Percentiles rank a stretch among this genome's conserved stretches.
Evolutionary conservation across 1,140 invertebrate species (phyloP).

Genomic region (Calephelis nemesis): DNA sequence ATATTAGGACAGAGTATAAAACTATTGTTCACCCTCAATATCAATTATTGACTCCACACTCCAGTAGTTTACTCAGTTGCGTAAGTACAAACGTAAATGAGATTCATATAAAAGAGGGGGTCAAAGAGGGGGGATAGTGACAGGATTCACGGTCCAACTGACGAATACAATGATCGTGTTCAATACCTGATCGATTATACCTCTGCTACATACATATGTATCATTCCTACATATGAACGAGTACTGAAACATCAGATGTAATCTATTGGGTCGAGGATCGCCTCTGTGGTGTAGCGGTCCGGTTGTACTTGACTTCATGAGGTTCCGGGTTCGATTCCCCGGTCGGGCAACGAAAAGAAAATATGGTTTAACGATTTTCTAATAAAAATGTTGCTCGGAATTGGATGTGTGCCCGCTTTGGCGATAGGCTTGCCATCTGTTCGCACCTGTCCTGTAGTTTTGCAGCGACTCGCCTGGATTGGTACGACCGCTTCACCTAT

Average conservation of each 20-base stretch:
- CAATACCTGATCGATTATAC: conserved; percentile 76
- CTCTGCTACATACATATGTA: conserved; percentile 46
- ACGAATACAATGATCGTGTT: conserved; percentile 69
- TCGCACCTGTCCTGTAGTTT: too few species aligned
- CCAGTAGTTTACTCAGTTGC: conserved; percentile 62
- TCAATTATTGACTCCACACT: conserved; percentile 62
- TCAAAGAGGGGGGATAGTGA: conserved; percentile 48
- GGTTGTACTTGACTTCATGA: neutral
- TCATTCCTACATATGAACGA: conserved; percentile 24
- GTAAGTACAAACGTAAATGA: conserved; percentile 71
- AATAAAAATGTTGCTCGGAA: too few species aligned
- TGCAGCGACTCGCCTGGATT: too few species aligned
- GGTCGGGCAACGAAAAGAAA: too few species aligned
- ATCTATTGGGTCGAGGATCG: conserved; percentile 13
- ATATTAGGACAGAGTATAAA: conserved; percentile 21
- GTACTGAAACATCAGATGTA: conserved; percentile 19
- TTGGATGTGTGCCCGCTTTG: too few species aligned
- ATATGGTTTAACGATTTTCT: too few species aligned
- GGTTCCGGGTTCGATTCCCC: too few species aligned
- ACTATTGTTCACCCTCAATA: conserved; percentile 41
- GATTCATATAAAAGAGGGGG: conserved; percentile 60
- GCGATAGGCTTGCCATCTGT: too few species aligned
- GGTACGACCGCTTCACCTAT: too few species aligned
- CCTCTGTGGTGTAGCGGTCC: neutral
- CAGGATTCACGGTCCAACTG: conserved; percentile 75